Base-by-base conservation (phyloP, 2,888 invertebrate genomes). In the Lordiphosa fenestrarum region DNA sequence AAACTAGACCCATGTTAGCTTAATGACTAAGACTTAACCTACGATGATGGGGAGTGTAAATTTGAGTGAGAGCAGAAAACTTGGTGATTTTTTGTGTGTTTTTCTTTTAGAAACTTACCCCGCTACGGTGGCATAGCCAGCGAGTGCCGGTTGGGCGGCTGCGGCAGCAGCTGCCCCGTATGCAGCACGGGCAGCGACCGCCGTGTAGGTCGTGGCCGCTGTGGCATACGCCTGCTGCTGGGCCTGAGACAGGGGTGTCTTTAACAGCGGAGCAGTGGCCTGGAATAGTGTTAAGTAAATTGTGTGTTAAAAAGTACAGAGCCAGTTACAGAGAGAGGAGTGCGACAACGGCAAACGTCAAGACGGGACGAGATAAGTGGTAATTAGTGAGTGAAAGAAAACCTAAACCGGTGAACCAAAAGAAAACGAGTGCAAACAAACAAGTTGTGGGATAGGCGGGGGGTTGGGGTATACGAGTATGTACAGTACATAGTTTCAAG, bases 141-240 rank as follows among this genome's bases (percentile, higher is more conserved):
- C 93, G 72, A 94, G 94, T 70, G 89, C 77, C 55, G 89, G 88
- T 68, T 90, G 90, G 62, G 89, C 85, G 69, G 89, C 92, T 70
- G 93, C 92, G 67, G 92, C 93, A 63, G 95, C 94, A 73, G 92
- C 93, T 63, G 94, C 95, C 78, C 94, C 94, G 83, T 94, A 95
- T 73, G 95, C 95, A 72, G 95, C 95, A 76, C 95, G 92, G 72
- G 95, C 95, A 73, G 95, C 95, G 35, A 95, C 95, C 66, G 95
- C 95, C 87, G 95, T 95, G 90, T 95, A 95, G 71, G 95, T 94
- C 55, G 95, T 95, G 81, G 96, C 96, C 67, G 96, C 95, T 62
- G 95, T 95, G 88, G 96, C 95, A 88, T 96, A 95, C 84, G 94
- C 94, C 92, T 96, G 95, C 92, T 96, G 95, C 91, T 95, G 95